Conservation (phyloP, 1,140 invertebrate species). For the Littorina saxatilis region DNA sequence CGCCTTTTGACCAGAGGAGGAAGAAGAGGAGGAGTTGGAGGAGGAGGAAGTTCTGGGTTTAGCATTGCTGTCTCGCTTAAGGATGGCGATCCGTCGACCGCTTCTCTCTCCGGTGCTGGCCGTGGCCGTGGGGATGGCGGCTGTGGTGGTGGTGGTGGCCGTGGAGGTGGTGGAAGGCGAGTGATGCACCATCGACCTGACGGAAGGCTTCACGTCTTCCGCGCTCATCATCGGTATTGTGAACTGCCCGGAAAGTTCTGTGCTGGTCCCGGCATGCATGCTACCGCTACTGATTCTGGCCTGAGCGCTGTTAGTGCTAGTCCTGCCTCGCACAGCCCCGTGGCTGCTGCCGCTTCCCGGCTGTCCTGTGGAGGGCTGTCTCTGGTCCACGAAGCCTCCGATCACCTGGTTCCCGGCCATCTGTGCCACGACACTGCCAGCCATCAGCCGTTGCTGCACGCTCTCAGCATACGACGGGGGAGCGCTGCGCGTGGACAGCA, state of each 20-base stretch:
- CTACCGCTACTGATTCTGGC: background rate
- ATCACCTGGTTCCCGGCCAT: slow-evolving; percentile 13
- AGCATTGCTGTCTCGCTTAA: background rate
- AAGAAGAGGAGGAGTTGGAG: background rate
- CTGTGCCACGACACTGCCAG: background rate
- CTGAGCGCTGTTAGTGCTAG: background rate
- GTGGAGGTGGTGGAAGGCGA: slow-evolving; percentile 8
- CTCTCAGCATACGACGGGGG: slow-evolving; percentile 21
- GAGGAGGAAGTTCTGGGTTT: background rate
- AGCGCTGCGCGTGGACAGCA: slow-evolving; percentile 18
- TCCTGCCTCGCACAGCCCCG: background rate
- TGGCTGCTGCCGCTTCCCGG: background rate
- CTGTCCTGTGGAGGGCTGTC: too few relatives aligned
- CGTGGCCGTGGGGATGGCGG: background rate
- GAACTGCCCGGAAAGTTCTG: background rate
- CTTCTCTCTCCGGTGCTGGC: background rate
- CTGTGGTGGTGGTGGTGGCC: background rate
- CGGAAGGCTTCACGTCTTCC: slow-evolving; percentile 24
- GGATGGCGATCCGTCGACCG: slow-evolving; percentile 13
- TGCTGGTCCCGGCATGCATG: background rate
- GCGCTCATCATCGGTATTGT: slow-evolving; percentile 14
- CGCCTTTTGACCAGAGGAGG: background rate
- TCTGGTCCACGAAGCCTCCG: background rate
- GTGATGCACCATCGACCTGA: slow-evolving; percentile 21
- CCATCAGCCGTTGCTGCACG: slow-evolving; percentile 26